Base-by-base conservation (phyloP, 2,888 invertebrate genomes). In the Heliconius erato region DNA sequence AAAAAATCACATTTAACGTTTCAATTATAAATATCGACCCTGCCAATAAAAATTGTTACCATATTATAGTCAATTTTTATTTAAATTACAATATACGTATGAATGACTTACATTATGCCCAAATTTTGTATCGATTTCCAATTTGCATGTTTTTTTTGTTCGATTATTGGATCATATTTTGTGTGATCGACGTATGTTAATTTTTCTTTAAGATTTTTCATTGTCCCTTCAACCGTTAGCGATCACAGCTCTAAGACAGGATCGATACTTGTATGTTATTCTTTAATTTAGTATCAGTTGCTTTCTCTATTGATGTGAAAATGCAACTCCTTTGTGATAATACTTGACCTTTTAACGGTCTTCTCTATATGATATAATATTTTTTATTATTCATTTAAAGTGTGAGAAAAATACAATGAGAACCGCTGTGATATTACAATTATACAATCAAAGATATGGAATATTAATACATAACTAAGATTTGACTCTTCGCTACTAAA, bases 171-270 rank as follows among this genome's bases (percentile, higher is more conserved):
- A 94, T 94, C 93, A 94, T 94, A 92, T 94, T 92, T 89, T 89
- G 88, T 89, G 91, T 94, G 94, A 95, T 94, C 90, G 95, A 95
- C 95, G 87, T 95, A 96, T 96, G 96, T 86, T 91, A 96, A 95
- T 96, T 91, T 91, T 89, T 87, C 87, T 87, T 88, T 88, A 88
- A 89, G 87, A 90, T 88, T 86, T 59, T 82, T 84, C 86, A 90
- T 90, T 91, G 89, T 90, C 86, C 87, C 86, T 87, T 86, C 87
- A 89, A 88, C 91, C 89, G 92, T 92, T 90, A 89, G 86, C 85
- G 86, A 88, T 89, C 86, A 86, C 88, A 88, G 89, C 84, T 85
- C 89, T 88, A 88, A 84, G 88, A 89, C 87, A 63, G 87, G 89
- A 89, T 88, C 88, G 86, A 88, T 89, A 87, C 88, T 86, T 84